A percentile compares a stretch with the other conserved stretches of the same genome.
Evolutionary conservation across 1,140 invertebrate genomes (phyloP).

Genomic region (Solen grandis): DNA sequence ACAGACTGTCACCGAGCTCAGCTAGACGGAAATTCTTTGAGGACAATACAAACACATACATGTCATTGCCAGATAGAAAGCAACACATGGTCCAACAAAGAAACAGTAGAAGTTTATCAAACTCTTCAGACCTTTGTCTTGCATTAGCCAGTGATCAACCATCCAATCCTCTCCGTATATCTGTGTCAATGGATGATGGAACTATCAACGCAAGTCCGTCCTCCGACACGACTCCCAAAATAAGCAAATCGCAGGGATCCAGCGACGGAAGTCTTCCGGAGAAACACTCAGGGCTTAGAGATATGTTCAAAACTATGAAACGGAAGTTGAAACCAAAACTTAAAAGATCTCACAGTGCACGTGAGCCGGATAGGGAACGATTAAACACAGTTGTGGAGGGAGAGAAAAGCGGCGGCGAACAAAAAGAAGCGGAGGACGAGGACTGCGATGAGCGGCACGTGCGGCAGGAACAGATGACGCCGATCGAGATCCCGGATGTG

Average conservation of each 20-base stretch:
- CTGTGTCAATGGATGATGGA: constrained; percentile 49
- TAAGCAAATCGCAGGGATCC: background rate
- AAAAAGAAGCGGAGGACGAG: background rate
- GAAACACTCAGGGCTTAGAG: constrained; percentile 44
- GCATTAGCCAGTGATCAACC: background rate
- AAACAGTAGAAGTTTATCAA: constrained; percentile 45
- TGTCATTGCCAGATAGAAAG: constrained; percentile 66
- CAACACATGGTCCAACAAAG: constrained; percentile 27
- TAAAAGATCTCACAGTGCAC: constrained; percentile 51
- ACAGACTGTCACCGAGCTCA: constrained; percentile 62
- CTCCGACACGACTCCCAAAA: background rate
- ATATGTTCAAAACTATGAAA: constrained; percentile 47
- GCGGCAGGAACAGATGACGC: constrained; percentile 41
- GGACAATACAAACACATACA: constrained; percentile 36
- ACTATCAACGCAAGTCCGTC: constrained; percentile 1
- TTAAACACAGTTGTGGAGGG: constrained; percentile 32
- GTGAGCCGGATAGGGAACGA: constrained; percentile 30
- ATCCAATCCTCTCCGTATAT: constrained; percentile 20
- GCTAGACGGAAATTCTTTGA: constrained; percentile 70
- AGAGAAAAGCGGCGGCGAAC: background rate
- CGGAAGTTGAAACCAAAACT: constrained; percentile 40
- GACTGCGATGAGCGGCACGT: constrained; percentile 22
- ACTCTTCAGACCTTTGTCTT: constrained; percentile 21
- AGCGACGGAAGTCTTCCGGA: constrained; percentile 34
- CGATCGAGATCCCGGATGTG: constrained; percentile 42